These are phyloP conservation scores for Axis porcinus DNA, from an alignment of 2,113 vertebrate genomes.

Conservation along the genomic window DNA sequence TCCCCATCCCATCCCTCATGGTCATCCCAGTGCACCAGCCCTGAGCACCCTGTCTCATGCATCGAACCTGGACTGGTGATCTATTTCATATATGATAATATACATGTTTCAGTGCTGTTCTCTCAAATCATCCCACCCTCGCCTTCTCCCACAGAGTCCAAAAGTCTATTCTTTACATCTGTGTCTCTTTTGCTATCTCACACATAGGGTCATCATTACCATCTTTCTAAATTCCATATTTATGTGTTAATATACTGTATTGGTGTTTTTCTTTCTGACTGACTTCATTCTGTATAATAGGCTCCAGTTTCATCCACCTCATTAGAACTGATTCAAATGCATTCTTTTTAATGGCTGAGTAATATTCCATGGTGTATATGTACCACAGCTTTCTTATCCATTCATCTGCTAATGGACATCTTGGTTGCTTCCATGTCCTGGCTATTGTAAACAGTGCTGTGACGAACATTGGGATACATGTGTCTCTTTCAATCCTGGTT, in stretches of 20 bases:
- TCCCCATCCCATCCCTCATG: background rate
- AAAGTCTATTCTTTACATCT: background rate
- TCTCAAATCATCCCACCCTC: background rate
- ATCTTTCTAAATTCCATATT: background rate
- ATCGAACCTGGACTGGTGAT: background rate
- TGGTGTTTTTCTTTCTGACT: background rate
- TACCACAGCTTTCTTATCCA: background rate
- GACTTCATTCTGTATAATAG: background rate
- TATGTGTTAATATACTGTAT: background rate
- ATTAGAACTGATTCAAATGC: background rate
- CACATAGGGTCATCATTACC: background rate
- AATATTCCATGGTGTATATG: background rate
- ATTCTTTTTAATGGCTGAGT: background rate
- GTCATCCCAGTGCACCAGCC: background rate
- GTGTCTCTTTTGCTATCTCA: background rate
- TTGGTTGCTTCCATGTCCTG: background rate
- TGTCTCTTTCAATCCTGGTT: background rate
- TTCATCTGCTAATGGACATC: background rate
- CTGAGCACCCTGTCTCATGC: background rate
- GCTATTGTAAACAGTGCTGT: background rate
- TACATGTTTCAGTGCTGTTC: background rate
- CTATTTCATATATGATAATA: background rate
- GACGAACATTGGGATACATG: background rate
- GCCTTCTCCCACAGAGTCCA: background rate
- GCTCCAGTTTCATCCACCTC: background rate